Percentiles rank a stretch among this genome's conserved stretches.
These are phyloP conservation scores for Neofelis nebulosa DNA, from an alignment of 2,113 vertebrate species.

Conservation along the genomic window DNA sequence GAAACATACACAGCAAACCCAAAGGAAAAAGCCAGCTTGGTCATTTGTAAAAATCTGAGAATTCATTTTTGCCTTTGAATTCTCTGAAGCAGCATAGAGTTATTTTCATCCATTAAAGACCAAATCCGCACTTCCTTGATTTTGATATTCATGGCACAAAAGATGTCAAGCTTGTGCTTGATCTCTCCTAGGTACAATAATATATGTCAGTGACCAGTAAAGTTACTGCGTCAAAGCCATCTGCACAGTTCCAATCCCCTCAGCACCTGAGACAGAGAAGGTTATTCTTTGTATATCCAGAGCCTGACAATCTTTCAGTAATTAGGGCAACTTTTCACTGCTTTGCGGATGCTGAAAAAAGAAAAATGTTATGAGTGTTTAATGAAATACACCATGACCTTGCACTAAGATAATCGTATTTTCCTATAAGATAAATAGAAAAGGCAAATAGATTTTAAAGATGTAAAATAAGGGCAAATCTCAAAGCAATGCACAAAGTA, in stretches of 20 bases:
- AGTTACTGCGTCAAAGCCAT: constrained; percentile 29
- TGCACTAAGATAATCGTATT: constrained; percentile 35
- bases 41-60: constrained; percentile 52
- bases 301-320: constrained; percentile 36
- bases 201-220: constrained; percentile 55
- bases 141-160: constrained; percentile 55
- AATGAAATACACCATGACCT: not conserved
- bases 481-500: constrained; percentile 73
- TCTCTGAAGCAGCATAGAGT: constrained; percentile 15
- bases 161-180: constrained; percentile 24
- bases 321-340: not conserved
- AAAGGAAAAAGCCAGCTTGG: not conserved
- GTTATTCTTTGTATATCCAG: constrained; percentile 42
- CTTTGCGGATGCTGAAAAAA: constrained; percentile 8
- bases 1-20: constrained; percentile 34
- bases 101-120: constrained; percentile 54
- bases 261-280: constrained; percentile 28
- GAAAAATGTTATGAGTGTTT: constrained; percentile 21
- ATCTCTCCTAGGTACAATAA: constrained; percentile 62
- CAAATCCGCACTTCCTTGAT: constrained; percentile 3
- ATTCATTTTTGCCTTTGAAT: constrained; percentile 26
- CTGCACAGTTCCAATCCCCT: constrained; percentile 62
- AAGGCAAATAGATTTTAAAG: constrained; percentile 71
- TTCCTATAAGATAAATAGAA: constrained; percentile 61
- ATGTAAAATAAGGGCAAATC: constrained; percentile 61